These are phyloP conservation scores for Amia ocellicauda DNA, from an alignment of 2,113 vertebrate genomes.

Conservation along the genomic window DNA sequence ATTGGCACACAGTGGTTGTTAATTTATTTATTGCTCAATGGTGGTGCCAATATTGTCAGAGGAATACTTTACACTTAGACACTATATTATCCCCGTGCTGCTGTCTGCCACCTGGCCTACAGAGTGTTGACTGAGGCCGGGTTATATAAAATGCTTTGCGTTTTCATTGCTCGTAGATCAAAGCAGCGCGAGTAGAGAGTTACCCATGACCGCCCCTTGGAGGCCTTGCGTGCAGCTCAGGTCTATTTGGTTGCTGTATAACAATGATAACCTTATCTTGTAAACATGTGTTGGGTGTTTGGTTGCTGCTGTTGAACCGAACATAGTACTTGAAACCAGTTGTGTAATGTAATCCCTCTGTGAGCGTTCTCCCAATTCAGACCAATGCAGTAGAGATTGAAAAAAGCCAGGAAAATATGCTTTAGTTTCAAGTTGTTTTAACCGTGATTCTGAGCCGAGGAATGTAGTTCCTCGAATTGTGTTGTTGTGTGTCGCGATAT, in stretches of 20 bases:
- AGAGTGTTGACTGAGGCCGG: background rate
- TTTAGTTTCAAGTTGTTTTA: too few species aligned
- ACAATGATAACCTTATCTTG: slow-evolving; percentile 45
- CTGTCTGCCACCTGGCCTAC: slow-evolving; percentile 1
- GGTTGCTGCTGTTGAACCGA: background rate
- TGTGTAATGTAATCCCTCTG: slow-evolving; percentile 39
- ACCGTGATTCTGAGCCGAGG: too few species aligned
- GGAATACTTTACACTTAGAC: background rate
- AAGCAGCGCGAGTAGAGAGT: slow-evolving; percentile 2
- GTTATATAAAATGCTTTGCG: background rate
- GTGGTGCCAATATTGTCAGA: background rate
- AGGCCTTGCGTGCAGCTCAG: slow-evolving; percentile 1
- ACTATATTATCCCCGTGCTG: background rate
- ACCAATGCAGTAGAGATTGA: slow-evolving; percentile 45
- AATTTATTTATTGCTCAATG: background rate
- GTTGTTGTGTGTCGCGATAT: too few species aligned
- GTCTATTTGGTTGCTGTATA: slow-evolving; percentile 31
- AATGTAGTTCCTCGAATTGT: too few species aligned
- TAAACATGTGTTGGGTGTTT: slow-evolving; percentile 17
- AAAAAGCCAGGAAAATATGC: too few species aligned
- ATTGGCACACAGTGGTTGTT: background rate
- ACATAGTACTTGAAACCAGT: background rate
- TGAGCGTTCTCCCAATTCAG: slow-evolving; percentile 47
- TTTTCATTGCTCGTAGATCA: background rate
- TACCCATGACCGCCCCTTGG: background rate